phyloP scores from a whole-genome alignment of 2,888 invertebrate species.

The Amitus sp. region DNA sequence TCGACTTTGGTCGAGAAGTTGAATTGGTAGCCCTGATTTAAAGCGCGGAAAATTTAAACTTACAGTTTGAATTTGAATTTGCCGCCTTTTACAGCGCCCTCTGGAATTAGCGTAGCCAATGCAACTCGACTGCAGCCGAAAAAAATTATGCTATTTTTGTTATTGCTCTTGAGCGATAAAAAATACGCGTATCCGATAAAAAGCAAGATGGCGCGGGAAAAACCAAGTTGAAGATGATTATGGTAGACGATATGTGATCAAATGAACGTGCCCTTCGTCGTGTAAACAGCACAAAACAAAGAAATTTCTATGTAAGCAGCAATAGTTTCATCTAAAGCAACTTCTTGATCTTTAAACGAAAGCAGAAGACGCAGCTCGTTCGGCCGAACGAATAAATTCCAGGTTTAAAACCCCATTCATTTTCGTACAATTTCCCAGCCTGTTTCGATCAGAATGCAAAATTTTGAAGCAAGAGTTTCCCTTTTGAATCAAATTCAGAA shows the following conservation, averaged over 20 bases:
- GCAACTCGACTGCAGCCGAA: neutral
- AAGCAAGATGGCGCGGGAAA: neutral
- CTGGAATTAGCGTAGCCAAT: too few species aligned
- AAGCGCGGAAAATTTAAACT: too few species aligned
- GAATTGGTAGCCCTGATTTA: neutral
- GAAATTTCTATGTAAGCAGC: conserved; percentile 44
- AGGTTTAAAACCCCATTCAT: too few species aligned
- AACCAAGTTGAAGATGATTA: conserved; percentile 11
- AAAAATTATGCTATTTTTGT: neutral
- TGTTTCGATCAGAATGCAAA: too few species aligned
- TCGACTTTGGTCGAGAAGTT: too few species aligned
- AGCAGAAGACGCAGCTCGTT: conserved; percentile 19
- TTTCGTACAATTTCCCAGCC: too few species aligned
- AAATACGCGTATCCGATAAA: too few species aligned
- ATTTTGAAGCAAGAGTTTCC: too few species aligned
- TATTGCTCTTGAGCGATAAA: too few species aligned
- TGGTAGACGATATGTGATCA: conserved; percentile 59
- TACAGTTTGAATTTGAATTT: too few species aligned
- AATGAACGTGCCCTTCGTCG: conserved; percentile 62
- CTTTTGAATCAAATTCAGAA: too few species aligned
- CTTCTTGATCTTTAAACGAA: conserved; percentile 25
- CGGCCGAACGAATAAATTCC: conserved; percentile 34
- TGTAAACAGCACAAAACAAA: conserved; percentile 59
- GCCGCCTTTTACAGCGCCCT: too few species aligned
- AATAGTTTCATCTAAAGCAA: conserved; percentile 33